phyloP scores from a whole-genome alignment of 2,888 invertebrate genomes.

The Aproaerema taeniolella region DNA sequence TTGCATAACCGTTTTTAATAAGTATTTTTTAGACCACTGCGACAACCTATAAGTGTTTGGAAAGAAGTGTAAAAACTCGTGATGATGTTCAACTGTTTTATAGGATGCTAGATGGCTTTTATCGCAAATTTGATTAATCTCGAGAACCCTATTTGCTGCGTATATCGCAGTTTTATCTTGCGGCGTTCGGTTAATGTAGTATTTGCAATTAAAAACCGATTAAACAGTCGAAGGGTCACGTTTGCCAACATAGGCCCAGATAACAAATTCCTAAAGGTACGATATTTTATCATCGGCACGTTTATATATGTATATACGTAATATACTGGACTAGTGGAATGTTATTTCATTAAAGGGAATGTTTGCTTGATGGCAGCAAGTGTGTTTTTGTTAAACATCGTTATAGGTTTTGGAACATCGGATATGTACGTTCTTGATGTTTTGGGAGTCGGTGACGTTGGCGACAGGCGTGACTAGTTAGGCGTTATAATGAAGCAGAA shows the following conservation, averaged over 20 bases:
- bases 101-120: too few species aligned
- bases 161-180: conserved; percentile 58
- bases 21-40: too few species aligned
- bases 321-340: too few species aligned
- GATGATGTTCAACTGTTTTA: too few species aligned
- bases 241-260: conserved; percentile 55
- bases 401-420: neutral
- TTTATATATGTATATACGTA: neutral
- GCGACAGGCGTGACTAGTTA: conserved; percentile 40
- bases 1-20: too few species aligned
- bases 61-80: too few species aligned
- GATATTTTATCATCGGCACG: conserved; percentile 11
- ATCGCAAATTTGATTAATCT: conserved; percentile 41
- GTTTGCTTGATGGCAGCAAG: neutral
- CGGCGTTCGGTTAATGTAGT: conserved; percentile 51
- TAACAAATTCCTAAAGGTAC: conserved; percentile 25
- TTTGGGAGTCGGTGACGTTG: conserved; percentile 1
- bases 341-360: neutral
- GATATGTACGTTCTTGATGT: neutral
- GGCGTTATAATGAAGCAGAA: conserved; percentile 35
- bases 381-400: neutral
- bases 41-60: too few species aligned
- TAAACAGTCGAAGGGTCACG: conserved; percentile 58
- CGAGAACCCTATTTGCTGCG: conserved; percentile 27
- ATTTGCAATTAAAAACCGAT: conserved; percentile 75